Evolutionary conservation across 1,140 invertebrate species (phyloP).

Genomic region (Saccostrea glomerata): DNA sequence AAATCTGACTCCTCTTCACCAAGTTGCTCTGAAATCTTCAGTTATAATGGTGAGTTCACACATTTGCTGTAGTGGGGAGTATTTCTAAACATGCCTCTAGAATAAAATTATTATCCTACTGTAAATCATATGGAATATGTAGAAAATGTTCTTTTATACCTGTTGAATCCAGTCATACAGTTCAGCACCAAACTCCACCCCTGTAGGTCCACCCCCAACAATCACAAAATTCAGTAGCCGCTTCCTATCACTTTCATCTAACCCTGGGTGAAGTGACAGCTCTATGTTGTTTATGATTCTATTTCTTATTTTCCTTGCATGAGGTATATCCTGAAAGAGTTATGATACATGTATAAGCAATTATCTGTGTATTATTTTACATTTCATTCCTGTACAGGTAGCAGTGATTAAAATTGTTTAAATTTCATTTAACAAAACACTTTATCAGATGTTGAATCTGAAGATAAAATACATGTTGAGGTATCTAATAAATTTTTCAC

Average conservation of each 20-base stretch:
- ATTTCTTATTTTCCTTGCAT: slow-evolving; percentile 78
- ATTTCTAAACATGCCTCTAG: too few species aligned
- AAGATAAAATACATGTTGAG: too few species aligned
- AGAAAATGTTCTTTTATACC: slow-evolving; percentile 60
- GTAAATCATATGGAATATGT: too few species aligned
- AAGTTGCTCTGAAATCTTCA: too few species aligned
- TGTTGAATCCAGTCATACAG: slow-evolving; percentile 79
- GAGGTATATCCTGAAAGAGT: slow-evolving; percentile 75
- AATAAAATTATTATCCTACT: too few species aligned
- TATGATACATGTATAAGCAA: neutral
- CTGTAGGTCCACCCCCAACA: slow-evolving; percentile 80
- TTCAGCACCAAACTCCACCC: slow-evolving; percentile 81
- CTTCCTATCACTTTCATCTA: slow-evolving; percentile 68
- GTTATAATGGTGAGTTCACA: too few species aligned
- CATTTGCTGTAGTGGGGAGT: too few species aligned
- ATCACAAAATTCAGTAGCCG: slow-evolving; percentile 78
- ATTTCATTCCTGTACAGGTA: neutral
- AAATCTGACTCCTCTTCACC: too few species aligned
- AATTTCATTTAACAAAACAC: too few species aligned
- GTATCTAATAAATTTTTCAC: too few species aligned
- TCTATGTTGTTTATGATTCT: slow-evolving; percentile 78
- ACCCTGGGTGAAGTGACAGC: slow-evolving; percentile 72
- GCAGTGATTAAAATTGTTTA: too few species aligned
- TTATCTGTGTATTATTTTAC: neutral
- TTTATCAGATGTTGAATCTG: too few species aligned